phyloP scores from a whole-genome alignment of 1,140 invertebrate species.

The Orius insidiosus region DNA sequence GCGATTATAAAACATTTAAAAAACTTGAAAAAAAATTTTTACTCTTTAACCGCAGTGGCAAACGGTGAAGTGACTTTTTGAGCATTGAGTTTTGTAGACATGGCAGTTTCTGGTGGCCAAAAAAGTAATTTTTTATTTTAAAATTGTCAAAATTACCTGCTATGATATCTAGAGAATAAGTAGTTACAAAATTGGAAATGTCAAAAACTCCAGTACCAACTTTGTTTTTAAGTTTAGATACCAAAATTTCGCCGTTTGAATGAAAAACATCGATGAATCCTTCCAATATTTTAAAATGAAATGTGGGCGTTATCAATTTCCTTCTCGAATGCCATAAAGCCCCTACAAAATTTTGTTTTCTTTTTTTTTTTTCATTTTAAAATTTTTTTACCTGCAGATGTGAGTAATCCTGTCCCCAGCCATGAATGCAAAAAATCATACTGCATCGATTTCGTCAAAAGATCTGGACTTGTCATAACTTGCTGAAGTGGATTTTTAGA shows the following conservation, averaged over 20 bases:
- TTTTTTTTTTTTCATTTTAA: slow-evolving; percentile 8
- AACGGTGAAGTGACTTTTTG: slow-evolving; percentile 1
- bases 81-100: slow-evolving; percentile 1
- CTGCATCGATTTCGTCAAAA: background rate
- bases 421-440: slow-evolving; percentile 6
- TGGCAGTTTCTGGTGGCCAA: background rate
- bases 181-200: background rate
- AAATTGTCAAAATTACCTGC: background rate
- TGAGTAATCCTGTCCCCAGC: slow-evolving; percentile 2
- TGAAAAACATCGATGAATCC: background rate
- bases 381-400: slow-evolving; percentile 5
- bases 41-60: background rate
- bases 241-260: background rate
- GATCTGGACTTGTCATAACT: slow-evolving; percentile 1
- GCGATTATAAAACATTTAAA: background rate
- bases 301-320: slow-evolving; percentile 51
- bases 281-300: slow-evolving; percentile 67
- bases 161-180: slow-evolving; percentile 3
- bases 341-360: slow-evolving; percentile 10
- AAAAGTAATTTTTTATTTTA: background rate
- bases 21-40: background rate
- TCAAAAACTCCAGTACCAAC: slow-evolving; percentile 2
- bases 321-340: slow-evolving; percentile 20
- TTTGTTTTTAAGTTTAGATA: slow-evolving; percentile 2
- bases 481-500: background rate